These are phyloP conservation scores for Pachycephus smyrnensis DNA, from an alignment of 2,888 invertebrate genomes.

Conservation along the genomic window DNA sequence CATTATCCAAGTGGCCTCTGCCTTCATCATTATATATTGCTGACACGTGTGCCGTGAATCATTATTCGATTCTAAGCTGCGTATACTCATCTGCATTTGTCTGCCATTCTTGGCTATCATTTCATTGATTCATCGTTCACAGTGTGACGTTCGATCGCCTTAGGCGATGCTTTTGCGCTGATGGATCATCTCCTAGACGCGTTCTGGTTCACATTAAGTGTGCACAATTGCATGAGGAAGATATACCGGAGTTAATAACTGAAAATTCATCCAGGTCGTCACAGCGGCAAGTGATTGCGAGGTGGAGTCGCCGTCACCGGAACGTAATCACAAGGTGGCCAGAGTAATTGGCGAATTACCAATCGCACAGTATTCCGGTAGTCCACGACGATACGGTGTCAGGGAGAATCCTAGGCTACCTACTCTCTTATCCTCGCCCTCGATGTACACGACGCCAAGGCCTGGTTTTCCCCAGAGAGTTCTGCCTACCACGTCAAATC, in stretches of 20 bases:
- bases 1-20: background rate
- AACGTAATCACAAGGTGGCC: conserved; percentile 69
- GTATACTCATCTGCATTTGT: background rate
- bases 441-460: conserved; percentile 78
- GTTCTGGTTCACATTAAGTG: background rate
- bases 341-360: conserved; percentile 85
- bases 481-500: conserved; percentile 65
- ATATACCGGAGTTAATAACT: background rate
- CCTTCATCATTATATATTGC: background rate
- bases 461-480: conserved; percentile 88
- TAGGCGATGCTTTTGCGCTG: background rate
- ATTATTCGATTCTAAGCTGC: background rate
- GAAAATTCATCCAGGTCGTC: conserved; percentile 46
- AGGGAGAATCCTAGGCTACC: conserved; percentile 70
- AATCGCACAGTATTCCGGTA: conserved; percentile 94
- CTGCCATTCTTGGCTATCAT: background rate
- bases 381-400: conserved; percentile 85
- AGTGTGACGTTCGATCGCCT: background rate
- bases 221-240: background rate
- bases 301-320: conserved; percentile 58
- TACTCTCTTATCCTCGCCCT: conserved; percentile 74
- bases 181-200: background rate
- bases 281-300: conserved; percentile 62
- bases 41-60: background rate
- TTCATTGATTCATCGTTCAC: background rate